These are phyloP conservation scores for Potamarius usumacintae DNA, from an alignment of 2,113 vertebrate species.

Conservation along the genomic window DNA sequence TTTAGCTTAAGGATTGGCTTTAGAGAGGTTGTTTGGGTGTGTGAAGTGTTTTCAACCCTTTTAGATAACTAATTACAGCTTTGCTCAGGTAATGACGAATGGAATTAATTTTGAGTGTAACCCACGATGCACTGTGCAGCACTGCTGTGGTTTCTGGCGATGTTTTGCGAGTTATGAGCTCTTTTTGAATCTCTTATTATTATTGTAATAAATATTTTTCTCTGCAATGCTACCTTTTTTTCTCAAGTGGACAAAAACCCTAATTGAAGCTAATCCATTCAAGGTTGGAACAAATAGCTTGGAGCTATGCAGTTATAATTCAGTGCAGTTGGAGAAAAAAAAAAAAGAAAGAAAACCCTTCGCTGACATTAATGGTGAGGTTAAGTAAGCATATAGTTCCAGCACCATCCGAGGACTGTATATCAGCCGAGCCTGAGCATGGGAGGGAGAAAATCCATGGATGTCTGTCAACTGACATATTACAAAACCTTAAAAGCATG, in stretches of 20 bases:
- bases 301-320: constrained; percentile 32
- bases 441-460: too few species aligned
- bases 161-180: neutral
- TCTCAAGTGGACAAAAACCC: neutral
- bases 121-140: neutral
- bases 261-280: constrained; percentile 51
- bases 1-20: neutral
- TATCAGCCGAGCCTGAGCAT: neutral
- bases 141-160: neutral
- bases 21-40: neutral
- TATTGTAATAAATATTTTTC: constrained; percentile 14
- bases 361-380: neutral
- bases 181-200: constrained; percentile 2
- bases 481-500: constrained; percentile 48
- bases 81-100: constrained; percentile 27
- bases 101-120: constrained; percentile 27
- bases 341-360: neutral
- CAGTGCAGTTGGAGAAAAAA: constrained; percentile 8
- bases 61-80: constrained; percentile 14
- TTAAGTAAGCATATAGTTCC: neutral
- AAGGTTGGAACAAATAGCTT: constrained; percentile 36
- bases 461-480: constrained; percentile 28
- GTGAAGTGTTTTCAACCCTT: neutral
- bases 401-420: neutral
- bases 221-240: neutral